Base-by-base conservation (phyloP, 2,113 vertebrate species). In the Cochlearius cochlearius region DNA sequence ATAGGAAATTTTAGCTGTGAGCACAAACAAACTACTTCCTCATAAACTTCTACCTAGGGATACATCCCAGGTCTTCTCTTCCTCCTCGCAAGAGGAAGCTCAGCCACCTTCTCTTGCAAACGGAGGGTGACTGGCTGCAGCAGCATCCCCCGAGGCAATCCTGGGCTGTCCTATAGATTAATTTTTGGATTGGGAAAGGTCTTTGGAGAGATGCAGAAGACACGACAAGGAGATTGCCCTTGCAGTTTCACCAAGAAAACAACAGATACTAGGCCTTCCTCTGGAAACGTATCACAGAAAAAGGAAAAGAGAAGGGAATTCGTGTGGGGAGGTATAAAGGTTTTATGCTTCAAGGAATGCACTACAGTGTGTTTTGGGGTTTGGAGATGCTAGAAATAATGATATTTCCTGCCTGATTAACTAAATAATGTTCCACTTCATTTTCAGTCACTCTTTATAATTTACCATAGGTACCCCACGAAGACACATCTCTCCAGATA, bases 301-400 rank as follows among this genome's bases (percentile, higher is more conserved):
- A 67, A 81, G 9, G 14, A 30, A 77, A 11, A 10, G 2, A 55
- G 4, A 53, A 64, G 23, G 12, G 10, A 21, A 82, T 45, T 34
- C 0, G 0, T 32, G 9, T 29, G 15, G 6, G 26, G 5, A 84
- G n/a, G 7, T 26, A 2, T 22, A 73, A 88, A 79, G 3, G 5
- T 62, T 86, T 77, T 77, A 72, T 74, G 38, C 27, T 30, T 84
- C 36, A 84, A 78, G 15, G 15, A 45, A 38, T 67, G 12, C 23
- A 59, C 13, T 62, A 12, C 5, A 16, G 17, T 22, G 6, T 58
- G 32, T 21, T 88, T 73, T 5, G 25, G 63, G 15, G 3, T 30
- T 84, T 53, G 5, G 9, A 77, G 34, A 29, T 80, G 25, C 6
- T 79, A 91, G 17, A 94, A 92, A 88, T 38, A 41, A 14, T 55